These are phyloP conservation scores for Cloeon dipterum DNA, from an alignment of 2,888 invertebrate genomes.

Conservation along the genomic window DNA sequence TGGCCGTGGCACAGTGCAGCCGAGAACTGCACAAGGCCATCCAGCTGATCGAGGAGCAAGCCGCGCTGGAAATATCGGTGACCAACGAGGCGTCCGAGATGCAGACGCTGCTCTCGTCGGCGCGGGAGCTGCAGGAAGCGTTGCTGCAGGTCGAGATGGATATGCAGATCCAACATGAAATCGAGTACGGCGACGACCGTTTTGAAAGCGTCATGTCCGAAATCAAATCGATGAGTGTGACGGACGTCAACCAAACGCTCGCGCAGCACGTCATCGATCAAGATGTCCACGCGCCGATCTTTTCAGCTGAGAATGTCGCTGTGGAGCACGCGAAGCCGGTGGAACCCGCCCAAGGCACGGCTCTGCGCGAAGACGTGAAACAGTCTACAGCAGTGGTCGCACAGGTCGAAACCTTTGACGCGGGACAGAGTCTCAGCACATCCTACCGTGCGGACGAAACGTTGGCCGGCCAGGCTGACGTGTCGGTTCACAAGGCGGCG, in stretches of 20 bases:
- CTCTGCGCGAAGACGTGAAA: not conserved
- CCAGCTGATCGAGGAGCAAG: constrained; percentile 5
- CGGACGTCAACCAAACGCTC: too few species aligned
- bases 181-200: too few species aligned
- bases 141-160: not conserved
- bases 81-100: not conserved
- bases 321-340: too few species aligned
- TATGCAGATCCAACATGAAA: not conserved
- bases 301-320: too few species aligned
- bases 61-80: constrained; percentile 3
- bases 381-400: not conserved
- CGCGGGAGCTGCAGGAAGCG: not conserved
- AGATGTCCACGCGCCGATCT: too few species aligned
- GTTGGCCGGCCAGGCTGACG: not conserved
- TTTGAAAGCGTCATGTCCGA: too few species aligned
- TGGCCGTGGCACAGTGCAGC: constrained; percentile 2
- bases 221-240: too few species aligned
- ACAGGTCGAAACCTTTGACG: not conserved
- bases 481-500: not conserved
- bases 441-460: not conserved
- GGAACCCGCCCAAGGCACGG: not conserved
- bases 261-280: too few species aligned
- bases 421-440: not conserved
- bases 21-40: not conserved
- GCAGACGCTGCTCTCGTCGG: constrained; percentile 2